These are phyloP conservation scores for Triops longicaudatus DNA, from an alignment of 1,140 invertebrate genomes.

Conservation along the genomic window DNA sequence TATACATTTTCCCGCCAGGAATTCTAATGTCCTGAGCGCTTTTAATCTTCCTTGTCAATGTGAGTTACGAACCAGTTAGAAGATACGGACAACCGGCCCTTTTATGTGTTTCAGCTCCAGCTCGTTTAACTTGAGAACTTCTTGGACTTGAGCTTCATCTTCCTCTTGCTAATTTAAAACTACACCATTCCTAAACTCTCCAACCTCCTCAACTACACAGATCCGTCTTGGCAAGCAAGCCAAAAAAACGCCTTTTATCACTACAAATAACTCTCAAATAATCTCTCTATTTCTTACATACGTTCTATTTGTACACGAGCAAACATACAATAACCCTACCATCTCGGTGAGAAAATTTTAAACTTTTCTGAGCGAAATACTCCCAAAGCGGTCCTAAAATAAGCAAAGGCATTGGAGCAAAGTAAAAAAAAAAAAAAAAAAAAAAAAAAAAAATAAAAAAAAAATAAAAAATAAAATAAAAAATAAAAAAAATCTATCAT, in stretches of 20 bases:
- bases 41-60: conserved; percentile 1
- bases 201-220: not conserved
- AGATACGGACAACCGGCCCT: not conserved
- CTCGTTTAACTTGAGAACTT: not conserved
- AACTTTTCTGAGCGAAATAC: not conserved
- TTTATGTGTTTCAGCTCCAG: conserved; percentile 2
- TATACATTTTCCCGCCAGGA: not conserved
- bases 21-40: not conserved
- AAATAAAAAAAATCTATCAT: not conserved
- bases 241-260: no score
- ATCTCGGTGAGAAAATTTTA: no score
- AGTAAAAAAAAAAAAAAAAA: not conserved
- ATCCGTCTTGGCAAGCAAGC: no score
- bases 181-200: not conserved
- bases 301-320: no score
- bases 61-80: not conserved
- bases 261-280: no score
- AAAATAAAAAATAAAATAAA: no score
- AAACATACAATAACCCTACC: no score
- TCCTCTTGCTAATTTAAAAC: not conserved
- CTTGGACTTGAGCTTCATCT: not conserved
- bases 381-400: not conserved
- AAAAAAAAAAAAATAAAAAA: not conserved
- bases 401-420: not conserved
- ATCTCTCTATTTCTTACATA: no score